These are phyloP conservation scores for Papilio gigon DNA, from an alignment of 2,888 invertebrate species.

Conservation along the genomic window DNA sequence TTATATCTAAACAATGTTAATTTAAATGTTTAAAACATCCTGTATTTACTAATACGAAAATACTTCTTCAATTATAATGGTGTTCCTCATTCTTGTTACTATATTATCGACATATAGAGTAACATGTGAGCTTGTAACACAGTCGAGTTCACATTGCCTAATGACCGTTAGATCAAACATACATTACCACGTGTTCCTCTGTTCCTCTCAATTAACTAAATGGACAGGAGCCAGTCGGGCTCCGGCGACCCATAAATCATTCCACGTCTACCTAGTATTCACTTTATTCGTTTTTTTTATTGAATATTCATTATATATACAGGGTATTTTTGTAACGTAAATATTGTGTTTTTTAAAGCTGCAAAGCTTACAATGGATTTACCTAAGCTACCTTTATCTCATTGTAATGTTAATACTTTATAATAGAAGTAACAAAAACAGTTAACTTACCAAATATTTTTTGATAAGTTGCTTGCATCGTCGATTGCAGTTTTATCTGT, in stretches of 20 bases:
- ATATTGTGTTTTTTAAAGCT: slow-evolving; percentile 1
- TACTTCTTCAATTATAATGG: background rate
- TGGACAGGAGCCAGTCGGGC: slow-evolving; percentile 24
- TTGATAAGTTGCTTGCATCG: background rate
- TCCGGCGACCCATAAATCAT: slow-evolving; percentile 18
- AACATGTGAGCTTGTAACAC: slow-evolving; percentile 24
- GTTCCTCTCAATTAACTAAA: slow-evolving; percentile 38
- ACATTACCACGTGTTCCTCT: slow-evolving; percentile 35
- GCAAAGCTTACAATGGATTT: background rate
- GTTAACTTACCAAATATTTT: slow-evolving; percentile 1
- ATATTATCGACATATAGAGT: background rate
- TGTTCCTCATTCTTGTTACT: background rate
- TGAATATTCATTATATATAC: background rate
- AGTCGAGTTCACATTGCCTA: slow-evolving; percentile 34
- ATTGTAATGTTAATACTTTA: background rate
- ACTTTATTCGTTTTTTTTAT: background rate
- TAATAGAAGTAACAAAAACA: background rate
- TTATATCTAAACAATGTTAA: no score
- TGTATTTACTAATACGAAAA: background rate
- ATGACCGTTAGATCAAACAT: slow-evolving; percentile 41
- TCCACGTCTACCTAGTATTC: background rate
- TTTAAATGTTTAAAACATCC: no score
- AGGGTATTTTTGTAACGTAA: background rate
- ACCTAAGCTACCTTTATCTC: background rate
- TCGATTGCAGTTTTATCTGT: background rate